Evolutionary conservation across 2,113 vertebrate genomes (phyloP).

Genomic region (Mola mola): DNA sequence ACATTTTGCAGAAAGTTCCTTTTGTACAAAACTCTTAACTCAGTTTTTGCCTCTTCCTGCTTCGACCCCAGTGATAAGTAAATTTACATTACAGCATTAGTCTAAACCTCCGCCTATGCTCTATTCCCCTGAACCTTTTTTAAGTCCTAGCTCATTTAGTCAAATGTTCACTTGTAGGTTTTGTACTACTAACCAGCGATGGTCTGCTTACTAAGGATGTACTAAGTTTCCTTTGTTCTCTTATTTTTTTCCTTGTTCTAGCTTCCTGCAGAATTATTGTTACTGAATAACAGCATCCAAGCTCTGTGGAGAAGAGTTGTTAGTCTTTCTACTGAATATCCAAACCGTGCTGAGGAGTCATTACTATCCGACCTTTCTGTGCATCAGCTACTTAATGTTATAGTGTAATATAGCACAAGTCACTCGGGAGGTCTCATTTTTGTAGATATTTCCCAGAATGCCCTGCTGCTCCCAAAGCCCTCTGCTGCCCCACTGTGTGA

Average conservation of each 20-base stretch:
- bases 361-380: slow-evolving; percentile 34
- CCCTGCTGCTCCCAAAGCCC: slow-evolving; percentile 39
- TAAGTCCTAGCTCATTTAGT: slow-evolving; percentile 35
- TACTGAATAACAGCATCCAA: slow-evolving; percentile 34
- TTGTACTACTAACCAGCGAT: slow-evolving; percentile 38
- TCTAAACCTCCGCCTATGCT: slow-evolving; percentile 21
- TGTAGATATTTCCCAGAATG: slow-evolving; percentile 67
- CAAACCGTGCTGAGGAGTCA: slow-evolving; percentile 28
- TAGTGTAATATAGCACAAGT: slow-evolving; percentile 39
- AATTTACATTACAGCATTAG: slow-evolving; percentile 56
- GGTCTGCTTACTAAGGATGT: slow-evolving; percentile 24
- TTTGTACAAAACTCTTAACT: slow-evolving; percentile 66
- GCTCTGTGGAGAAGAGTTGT: slow-evolving; percentile 13
- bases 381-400: slow-evolving; percentile 39
- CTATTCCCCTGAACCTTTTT: slow-evolving; percentile 10
- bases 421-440: slow-evolving; percentile 8
- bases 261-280: slow-evolving; percentile 53
- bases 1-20: slow-evolving; percentile 53
- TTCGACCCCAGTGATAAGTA: slow-evolving; percentile 68
- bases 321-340: slow-evolving; percentile 26
- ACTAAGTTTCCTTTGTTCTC: slow-evolving; percentile 42
- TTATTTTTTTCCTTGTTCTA: slow-evolving; percentile 52
- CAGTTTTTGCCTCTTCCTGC: slow-evolving; percentile 48
- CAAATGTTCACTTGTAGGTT: slow-evolving; percentile 46
- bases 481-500: slow-evolving; percentile 51